Evolutionary conservation across 2,113 vertebrate genomes (phyloP).

Genomic region (Heteronetta atricapilla): DNA sequence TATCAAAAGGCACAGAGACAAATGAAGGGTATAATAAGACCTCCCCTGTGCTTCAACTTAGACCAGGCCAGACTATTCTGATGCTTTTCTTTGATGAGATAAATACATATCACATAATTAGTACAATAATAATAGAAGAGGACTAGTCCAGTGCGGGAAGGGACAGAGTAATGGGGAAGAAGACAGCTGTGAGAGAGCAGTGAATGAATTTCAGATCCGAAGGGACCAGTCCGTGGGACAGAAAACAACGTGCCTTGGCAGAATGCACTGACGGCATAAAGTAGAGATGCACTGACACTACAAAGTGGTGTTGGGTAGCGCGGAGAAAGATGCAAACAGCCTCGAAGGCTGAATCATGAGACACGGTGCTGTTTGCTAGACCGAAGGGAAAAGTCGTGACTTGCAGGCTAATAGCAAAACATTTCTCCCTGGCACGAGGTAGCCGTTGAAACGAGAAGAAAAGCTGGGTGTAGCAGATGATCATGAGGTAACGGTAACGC

Average conservation of each 20-base stretch:
- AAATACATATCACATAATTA: neutral
- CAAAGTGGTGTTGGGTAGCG: fast-evolving
- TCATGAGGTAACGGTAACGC: neutral
- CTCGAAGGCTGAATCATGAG: neutral
- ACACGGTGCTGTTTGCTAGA: neutral
- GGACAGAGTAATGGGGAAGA: neutral
- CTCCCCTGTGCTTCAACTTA: neutral
- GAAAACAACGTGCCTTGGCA: neutral
- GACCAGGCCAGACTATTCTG: neutral
- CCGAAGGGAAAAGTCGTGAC: neutral
- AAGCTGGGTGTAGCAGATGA: neutral
- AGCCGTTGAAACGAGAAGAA: neutral
- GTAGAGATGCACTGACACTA: neutral
- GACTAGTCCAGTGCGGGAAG: neutral
- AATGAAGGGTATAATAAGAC: neutral
- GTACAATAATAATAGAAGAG: neutral
- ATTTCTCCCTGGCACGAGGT: neutral
- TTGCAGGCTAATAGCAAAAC: neutral
- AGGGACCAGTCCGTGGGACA: neutral
- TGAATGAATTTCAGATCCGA: neutral
- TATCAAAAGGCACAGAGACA: neutral
- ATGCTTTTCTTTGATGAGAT: neutral
- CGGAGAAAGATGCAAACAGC: neutral
- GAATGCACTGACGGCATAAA: neutral
- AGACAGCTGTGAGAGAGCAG: neutral